Evolutionary conservation across 2,888 invertebrate species (phyloP).

Genomic region (Apomyelois bistriatella): DNA sequence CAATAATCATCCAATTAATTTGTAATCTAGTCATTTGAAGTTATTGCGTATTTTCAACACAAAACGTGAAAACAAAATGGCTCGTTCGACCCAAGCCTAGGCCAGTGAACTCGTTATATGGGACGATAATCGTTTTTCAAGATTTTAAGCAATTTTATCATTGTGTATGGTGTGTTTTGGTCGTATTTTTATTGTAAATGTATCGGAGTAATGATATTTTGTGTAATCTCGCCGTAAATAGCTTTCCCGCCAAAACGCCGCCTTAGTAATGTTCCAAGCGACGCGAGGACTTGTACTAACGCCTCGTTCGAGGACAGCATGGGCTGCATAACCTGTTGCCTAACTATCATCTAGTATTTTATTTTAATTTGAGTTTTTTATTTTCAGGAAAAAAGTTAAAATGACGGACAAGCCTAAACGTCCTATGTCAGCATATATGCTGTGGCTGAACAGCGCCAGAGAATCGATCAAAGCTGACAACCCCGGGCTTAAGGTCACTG

Average conservation of each 20-base stretch:
- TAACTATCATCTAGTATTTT: slow-evolving; percentile 32
- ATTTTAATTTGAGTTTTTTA: slow-evolving; percentile 30
- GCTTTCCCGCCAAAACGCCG: slow-evolving; percentile 79
- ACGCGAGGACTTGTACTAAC: slow-evolving; percentile 45
- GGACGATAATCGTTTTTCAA: slow-evolving; percentile 63
- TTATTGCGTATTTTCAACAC: slow-evolving; percentile 77
- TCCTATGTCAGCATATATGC: slow-evolving; percentile 95
- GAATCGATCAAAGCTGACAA: slow-evolving; percentile 93
- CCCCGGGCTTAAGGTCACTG: slow-evolving; percentile 95
- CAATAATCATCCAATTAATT: slow-evolving; percentile 64
- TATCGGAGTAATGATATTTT: slow-evolving; percentile 23
- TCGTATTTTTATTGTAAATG: slow-evolving; percentile 22
- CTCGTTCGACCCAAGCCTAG: slow-evolving; percentile 76
- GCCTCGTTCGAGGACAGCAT: slow-evolving; percentile 36
- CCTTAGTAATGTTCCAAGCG: slow-evolving; percentile 50
- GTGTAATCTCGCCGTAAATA: slow-evolving; percentile 32
- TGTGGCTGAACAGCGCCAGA: slow-evolving; percentile 95
- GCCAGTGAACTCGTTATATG: slow-evolving; percentile 76
- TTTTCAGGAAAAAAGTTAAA: slow-evolving; percentile 81
- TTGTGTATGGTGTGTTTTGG: slow-evolving; percentile 25
- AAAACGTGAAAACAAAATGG: slow-evolving; percentile 80
- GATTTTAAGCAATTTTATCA: slow-evolving; percentile 32
- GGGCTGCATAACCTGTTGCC: slow-evolving; percentile 53
- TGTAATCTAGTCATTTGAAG: slow-evolving; percentile 65
- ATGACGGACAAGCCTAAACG: slow-evolving; percentile 96